A percentile compares a stretch with the other conserved stretches of the same genome.
phyloP scores from a whole-genome alignment of 2,797 vertebrate species.

The Syndactyla subalaris region DNA sequence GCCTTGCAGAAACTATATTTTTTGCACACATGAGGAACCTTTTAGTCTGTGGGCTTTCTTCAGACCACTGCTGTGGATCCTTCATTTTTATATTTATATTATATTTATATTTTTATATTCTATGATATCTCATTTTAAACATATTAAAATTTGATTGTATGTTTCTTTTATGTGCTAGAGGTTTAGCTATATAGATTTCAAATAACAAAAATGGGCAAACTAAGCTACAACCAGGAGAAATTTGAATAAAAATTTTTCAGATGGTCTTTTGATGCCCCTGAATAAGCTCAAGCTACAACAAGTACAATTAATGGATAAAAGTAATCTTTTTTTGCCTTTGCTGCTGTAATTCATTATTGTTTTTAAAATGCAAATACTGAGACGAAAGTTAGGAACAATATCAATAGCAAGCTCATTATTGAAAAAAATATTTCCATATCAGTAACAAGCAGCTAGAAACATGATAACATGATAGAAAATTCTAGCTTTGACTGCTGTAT shows the following conservation, averaged over 20 bases:
- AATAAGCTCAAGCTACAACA: background rate
- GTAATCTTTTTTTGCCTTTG: background rate
- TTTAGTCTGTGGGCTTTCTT: background rate
- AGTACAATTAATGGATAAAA: background rate
- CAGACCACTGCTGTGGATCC: background rate
- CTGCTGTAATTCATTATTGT: background rate
- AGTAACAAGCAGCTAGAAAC: background rate
- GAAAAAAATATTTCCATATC: background rate
- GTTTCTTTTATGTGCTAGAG: background rate
- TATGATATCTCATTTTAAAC: background rate
- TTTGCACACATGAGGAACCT: background rate
- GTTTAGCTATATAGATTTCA: background rate
- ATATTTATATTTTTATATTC: no score
- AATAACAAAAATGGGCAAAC: background rate
- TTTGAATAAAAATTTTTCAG: background rate
- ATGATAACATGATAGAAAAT: background rate
- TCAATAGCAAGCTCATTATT: background rate
- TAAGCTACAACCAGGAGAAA: background rate
- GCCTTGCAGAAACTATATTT: background rate
- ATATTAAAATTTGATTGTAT: background rate
- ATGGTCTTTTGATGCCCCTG: background rate
- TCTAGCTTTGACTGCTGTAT: background rate
- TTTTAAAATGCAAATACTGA: background rate
- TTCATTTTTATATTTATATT: background rate
- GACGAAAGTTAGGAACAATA: background rate